Conservation (phyloP, 2,888 invertebrate species). For the Pediacus dermestoides region DNA sequence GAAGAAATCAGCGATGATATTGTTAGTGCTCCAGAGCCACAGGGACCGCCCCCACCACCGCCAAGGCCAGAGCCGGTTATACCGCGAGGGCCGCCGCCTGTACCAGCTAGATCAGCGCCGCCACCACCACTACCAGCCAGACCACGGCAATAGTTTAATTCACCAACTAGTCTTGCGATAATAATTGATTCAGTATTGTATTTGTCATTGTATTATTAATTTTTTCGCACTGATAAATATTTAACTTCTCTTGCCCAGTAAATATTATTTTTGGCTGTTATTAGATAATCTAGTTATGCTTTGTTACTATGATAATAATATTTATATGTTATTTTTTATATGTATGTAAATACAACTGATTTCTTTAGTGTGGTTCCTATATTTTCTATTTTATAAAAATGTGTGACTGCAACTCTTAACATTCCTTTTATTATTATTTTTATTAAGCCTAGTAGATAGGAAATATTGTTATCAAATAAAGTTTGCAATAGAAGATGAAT, state of each 20-base stretch:
- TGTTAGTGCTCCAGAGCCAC: constrained; percentile 52
- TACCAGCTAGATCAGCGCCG: constrained; percentile 54
- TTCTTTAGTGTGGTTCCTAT: constrained; percentile 4
- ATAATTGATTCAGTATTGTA: neutral
- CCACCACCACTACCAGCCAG: constrained; percentile 68
- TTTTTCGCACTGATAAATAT: constrained; percentile 1
- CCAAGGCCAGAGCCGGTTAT: constrained; percentile 55
- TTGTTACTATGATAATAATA: neutral
- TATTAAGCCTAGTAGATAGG: no score
- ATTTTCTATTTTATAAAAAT: neutral
- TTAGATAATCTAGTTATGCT: constrained; percentile 5
- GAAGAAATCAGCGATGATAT: constrained; percentile 56
- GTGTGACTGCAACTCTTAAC: no score
- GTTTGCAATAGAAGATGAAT: no score
- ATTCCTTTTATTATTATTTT: no score
- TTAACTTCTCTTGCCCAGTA: constrained; percentile 8
- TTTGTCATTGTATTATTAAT: neutral
- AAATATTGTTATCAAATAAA: no score
- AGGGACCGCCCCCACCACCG: constrained; percentile 60
- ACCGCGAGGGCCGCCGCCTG: constrained; percentile 53
- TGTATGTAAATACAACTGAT: neutral
- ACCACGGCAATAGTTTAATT: constrained; percentile 42
- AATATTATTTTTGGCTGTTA: constrained; percentile 6
- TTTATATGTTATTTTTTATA: neutral
- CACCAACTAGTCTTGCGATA: neutral